A percentile compares a stretch with the other conserved stretches of the same genome.
Evolutionary conservation across 2,888 invertebrate genomes (phyloP).

Genomic region (Dryobotodes eremita): DNA sequence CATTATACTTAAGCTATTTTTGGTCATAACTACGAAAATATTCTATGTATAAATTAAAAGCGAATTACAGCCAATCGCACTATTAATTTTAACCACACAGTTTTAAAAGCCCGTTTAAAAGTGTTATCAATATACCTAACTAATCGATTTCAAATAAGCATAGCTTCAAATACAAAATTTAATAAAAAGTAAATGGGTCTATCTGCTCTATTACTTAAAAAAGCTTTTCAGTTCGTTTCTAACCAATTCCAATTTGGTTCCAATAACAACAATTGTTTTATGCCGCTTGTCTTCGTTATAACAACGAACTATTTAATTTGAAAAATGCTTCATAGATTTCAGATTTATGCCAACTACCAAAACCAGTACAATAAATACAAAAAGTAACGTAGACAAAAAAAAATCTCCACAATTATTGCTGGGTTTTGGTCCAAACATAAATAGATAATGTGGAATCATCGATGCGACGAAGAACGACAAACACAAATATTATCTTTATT

Average conservation of each 20-base stretch:
- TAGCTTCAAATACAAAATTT: background rate
- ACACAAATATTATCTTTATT: background rate
- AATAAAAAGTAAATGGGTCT: background rate
- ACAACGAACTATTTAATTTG: background rate
- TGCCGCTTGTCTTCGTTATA: background rate
- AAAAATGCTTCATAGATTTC: background rate
- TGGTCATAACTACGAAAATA: background rate
- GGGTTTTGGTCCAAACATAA: background rate
- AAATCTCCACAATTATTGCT: background rate
- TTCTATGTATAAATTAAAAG: constrained; percentile 17
- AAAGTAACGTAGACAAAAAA: background rate
- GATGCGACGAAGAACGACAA: background rate
- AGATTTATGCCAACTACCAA: background rate
- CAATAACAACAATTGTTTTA: background rate
- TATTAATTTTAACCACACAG: background rate
- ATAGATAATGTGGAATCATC: background rate
- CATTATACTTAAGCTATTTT: background rate
- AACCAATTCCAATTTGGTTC: background rate
- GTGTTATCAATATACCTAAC: background rate
- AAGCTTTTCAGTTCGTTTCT: background rate
- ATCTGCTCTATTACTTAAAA: background rate
- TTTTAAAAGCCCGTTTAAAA: background rate
- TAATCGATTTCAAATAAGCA: background rate
- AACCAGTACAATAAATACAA: background rate
- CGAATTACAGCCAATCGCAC: background rate